Conservation (phyloP, 1,140 invertebrate species). For the Microplitis demolitor region DNA sequence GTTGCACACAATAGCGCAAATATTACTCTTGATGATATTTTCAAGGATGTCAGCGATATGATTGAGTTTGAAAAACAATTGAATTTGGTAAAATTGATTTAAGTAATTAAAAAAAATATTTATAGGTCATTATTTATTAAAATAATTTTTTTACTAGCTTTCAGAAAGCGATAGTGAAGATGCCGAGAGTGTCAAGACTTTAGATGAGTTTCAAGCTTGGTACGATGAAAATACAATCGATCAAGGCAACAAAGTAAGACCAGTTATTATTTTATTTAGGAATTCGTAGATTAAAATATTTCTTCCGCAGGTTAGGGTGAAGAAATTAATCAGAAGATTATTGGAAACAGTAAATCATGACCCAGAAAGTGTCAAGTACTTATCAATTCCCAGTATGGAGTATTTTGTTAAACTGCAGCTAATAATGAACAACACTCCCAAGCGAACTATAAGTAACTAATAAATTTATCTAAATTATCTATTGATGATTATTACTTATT, state of each 20-base stretch:
- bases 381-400: background rate
- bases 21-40: slow-evolving; percentile 12
- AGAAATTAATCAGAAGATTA: background rate
- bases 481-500: background rate
- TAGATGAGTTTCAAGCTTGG: background rate
- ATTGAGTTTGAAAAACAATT: slow-evolving; percentile 23
- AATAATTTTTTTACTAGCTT: no score
- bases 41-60: slow-evolving; percentile 13
- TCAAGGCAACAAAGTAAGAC: background rate
- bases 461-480: background rate
- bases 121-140: no score
- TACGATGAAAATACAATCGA: background rate
- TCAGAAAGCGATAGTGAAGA: no score
- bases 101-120: no score
- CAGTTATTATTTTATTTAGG: background rate
- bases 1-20: slow-evolving; percentile 16
- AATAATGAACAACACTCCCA: slow-evolving; percentile 7
- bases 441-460: slow-evolving; percentile 7
- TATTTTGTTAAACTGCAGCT: background rate
- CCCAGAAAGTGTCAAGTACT: no score
- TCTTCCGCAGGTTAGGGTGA: background rate
- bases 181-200: no score
- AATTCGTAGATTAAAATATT: background rate
- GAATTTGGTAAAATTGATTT: no score
- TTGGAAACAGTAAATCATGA: background rate